phyloP scores from a whole-genome alignment of 2,797 vertebrate genomes.

The Enteromius thamalakanensis region DNA sequence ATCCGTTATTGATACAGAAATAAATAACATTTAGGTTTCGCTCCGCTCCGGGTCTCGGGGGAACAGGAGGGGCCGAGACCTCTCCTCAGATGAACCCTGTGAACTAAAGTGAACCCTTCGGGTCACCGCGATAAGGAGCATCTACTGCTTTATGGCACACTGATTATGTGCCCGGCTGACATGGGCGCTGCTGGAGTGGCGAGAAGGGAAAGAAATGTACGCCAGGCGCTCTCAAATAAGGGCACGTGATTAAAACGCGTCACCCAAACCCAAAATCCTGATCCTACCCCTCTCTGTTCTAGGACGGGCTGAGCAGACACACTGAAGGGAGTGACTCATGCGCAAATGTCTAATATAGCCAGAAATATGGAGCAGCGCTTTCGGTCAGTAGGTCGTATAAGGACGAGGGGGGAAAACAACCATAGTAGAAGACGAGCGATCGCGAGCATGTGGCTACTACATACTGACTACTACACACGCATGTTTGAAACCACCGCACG shows the following conservation, averaged over 20 bases:
- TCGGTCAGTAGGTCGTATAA: constrained; percentile 53
- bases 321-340: constrained; percentile 59
- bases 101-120: constrained; percentile 81
- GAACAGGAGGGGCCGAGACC: constrained; percentile 77
- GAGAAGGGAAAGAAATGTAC: constrained; percentile 54
- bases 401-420: constrained; percentile 33
- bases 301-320: constrained; percentile 74
- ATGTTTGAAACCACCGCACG: not conserved
- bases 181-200: constrained; percentile 58
- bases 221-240: constrained; percentile 61
- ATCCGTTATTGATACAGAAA: constrained; percentile 79
- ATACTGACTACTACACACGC: not conserved
- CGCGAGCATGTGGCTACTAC: constrained; percentile 27
- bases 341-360: constrained; percentile 54
- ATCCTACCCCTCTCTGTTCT: constrained; percentile 80
- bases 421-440: not conserved
- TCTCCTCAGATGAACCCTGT: constrained; percentile 82
- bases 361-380: constrained; percentile 50
- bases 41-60: constrained; percentile 77
- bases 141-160: constrained; percentile 72
- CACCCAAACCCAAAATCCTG: constrained; percentile 81
- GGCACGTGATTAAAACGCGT: constrained; percentile 81
- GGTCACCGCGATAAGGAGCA: constrained; percentile 77
- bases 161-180: constrained; percentile 69
- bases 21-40: constrained; percentile 78